phyloP scores from a whole-genome alignment of 2,797 vertebrate genomes.

The Muscicapa comitata region DNA sequence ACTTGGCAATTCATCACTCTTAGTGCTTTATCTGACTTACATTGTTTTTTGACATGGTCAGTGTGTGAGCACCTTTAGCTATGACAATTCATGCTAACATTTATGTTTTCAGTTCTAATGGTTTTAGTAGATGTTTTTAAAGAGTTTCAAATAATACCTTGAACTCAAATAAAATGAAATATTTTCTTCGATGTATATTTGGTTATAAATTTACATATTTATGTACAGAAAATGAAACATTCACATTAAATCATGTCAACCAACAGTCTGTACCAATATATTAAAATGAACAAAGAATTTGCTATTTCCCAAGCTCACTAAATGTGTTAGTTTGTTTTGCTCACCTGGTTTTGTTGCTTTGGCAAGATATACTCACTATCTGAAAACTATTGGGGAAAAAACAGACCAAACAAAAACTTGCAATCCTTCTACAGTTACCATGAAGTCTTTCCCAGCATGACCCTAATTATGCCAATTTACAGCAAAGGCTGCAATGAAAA shows the following conservation, averaged over 20 bases:
- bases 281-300: background rate
- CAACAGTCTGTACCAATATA: background rate
- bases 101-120: background rate
- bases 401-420: background rate
- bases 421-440: background rate
- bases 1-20: background rate
- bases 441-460: background rate
- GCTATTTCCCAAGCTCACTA: background rate
- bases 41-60: background rate
- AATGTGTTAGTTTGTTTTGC: slow-evolving; percentile 31
- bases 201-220: background rate
- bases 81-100: background rate
- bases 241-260: background rate
- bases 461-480: background rate
- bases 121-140: background rate
- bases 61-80: background rate
- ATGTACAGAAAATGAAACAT: background rate
- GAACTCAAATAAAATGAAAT: background rate
- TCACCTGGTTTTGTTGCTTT: slow-evolving; percentile 34
- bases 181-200: background rate
- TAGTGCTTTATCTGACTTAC: background rate
- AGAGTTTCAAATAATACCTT: background rate
- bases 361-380: background rate
- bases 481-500: background rate
- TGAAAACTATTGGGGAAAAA: background rate